These are phyloP conservation scores for Parasteatoda lunata DNA, from an alignment of 2,888 invertebrate species.

Conservation along the genomic window DNA sequence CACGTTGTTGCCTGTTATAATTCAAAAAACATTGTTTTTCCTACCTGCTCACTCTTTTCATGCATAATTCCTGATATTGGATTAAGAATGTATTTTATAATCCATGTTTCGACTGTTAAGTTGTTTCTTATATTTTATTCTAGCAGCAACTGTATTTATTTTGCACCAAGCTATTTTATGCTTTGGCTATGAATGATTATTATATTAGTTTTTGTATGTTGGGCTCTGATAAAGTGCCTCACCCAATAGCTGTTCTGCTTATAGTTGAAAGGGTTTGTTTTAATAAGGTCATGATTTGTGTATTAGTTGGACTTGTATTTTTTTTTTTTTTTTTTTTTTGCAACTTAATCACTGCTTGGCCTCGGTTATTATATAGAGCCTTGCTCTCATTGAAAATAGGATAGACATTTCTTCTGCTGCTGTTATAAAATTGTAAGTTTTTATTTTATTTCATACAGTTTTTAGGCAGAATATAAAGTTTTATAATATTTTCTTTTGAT, in stretches of 20 bases:
- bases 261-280: conserved; percentile 62
- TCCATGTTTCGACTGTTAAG: conserved; percentile 49
- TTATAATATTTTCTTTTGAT: conserved; percentile 48
- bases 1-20: background rate
- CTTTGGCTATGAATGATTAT: conserved; percentile 64
- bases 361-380: conserved; percentile 49
- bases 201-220: conserved; percentile 56
- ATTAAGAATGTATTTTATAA: conserved; percentile 44
- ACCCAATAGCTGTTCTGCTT: conserved; percentile 67
- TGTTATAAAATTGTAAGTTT: conserved; percentile 23
- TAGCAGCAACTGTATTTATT: conserved; percentile 66
- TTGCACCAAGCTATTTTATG: conserved; percentile 68
- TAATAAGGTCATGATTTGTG: conserved; percentile 55
- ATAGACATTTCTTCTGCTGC: conserved; percentile 68
- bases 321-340: background rate
- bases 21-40: background rate
- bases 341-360: conserved; percentile 55
- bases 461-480: conserved; percentile 65
- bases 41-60: conserved; percentile 28
- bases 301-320: conserved; percentile 64
- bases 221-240: conserved; percentile 41
- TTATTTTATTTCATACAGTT: conserved; percentile 46
- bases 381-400: conserved; percentile 38
- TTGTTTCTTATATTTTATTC: conserved; percentile 48
- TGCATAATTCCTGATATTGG: conserved; percentile 16